These are phyloP conservation scores for Anorthoa munda DNA, from an alignment of 2,888 invertebrate genomes.

Conservation along the genomic window DNA sequence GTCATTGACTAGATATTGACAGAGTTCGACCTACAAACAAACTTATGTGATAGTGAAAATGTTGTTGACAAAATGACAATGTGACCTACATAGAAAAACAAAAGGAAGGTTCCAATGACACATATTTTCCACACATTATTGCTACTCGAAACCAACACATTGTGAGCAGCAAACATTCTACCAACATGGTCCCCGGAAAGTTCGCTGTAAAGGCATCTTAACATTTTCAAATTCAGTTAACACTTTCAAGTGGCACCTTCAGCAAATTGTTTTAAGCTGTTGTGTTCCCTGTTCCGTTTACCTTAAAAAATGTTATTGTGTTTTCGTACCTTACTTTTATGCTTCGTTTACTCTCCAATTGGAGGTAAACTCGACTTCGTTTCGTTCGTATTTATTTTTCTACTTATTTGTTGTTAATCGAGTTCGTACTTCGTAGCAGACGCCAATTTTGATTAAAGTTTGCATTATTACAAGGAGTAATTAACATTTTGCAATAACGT, in stretches of 20 bases:
- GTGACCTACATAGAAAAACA: slow-evolving; percentile 28
- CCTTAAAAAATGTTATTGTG: slow-evolving; percentile 83
- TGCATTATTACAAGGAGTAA: slow-evolving; percentile 60
- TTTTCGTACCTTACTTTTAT: slow-evolving; percentile 74
- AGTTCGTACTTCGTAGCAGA: slow-evolving; percentile 59
- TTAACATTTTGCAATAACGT: slow-evolving; percentile 60
- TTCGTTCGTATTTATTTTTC: slow-evolving; percentile 71
- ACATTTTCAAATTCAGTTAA: slow-evolving; percentile 85
- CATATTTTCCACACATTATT: slow-evolving; percentile 30
- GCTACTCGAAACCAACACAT: slow-evolving; percentile 17
- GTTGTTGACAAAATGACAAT: background rate
- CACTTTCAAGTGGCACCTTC: slow-evolving; percentile 81
- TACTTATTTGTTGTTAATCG: slow-evolving; percentile 71
- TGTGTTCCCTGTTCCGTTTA: slow-evolving; percentile 77
- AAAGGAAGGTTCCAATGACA: background rate
- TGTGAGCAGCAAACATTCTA: slow-evolving; percentile 32
- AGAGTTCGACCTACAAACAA: background rate
- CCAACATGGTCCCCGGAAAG: slow-evolving; percentile 42
- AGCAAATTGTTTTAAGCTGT: slow-evolving; percentile 79
- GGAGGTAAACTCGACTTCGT: slow-evolving; percentile 64
- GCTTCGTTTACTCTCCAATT: slow-evolving; percentile 75
- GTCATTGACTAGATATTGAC: background rate
- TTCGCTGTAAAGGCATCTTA: slow-evolving; percentile 60
- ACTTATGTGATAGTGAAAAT: slow-evolving; percentile 13
- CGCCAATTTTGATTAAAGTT: slow-evolving; percentile 70